A percentile compares a stretch with the other conserved stretches of the same genome.
Evolutionary conservation across 2,888 invertebrate genomes (phyloP).

Genomic region (Pterobdella sp.): DNA sequence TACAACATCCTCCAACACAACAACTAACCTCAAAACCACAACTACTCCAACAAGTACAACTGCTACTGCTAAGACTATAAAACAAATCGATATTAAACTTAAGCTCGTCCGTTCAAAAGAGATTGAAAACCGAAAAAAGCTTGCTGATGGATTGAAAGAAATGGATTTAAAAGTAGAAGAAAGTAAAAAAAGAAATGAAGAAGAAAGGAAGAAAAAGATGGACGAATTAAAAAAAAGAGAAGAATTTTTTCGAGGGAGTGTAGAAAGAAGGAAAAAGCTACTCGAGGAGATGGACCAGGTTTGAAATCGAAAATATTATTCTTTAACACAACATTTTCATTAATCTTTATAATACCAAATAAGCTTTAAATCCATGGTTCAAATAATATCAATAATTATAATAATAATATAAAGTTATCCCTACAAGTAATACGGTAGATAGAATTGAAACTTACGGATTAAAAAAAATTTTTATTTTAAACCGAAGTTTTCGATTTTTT

Average conservation of each 20-base stretch:
- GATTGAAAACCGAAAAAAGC: constrained; percentile 14
- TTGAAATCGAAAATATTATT: no score
- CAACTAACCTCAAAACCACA: not conserved
- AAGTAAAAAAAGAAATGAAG: constrained; percentile 13
- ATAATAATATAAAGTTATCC: no score
- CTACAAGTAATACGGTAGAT: no score
- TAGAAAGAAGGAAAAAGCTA: constrained; percentile 22
- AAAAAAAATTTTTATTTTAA: no score
- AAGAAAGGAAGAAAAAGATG: constrained; percentile 22
- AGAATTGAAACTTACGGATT: no score
- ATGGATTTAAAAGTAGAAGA: constrained; percentile 22
- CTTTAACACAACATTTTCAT: no score
- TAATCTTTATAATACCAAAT: no score
- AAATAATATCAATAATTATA: no score
- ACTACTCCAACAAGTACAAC: not conserved
- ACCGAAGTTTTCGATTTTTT: no score
- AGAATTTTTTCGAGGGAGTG: constrained; percentile 17
- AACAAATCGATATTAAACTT: not conserved
- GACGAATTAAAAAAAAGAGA: constrained; percentile 23
- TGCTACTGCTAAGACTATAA: not conserved
- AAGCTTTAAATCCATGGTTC: no score
- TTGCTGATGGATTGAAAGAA: constrained; percentile 21
- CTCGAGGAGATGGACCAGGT: constrained; percentile 9
- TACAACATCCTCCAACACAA: not conserved
- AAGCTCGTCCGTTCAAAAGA: not conserved